Evolutionary conservation across 2,888 invertebrate species (phyloP), one percentile per base, ranked within the genome.

Genomic region (Diaperis boleti): DNA sequence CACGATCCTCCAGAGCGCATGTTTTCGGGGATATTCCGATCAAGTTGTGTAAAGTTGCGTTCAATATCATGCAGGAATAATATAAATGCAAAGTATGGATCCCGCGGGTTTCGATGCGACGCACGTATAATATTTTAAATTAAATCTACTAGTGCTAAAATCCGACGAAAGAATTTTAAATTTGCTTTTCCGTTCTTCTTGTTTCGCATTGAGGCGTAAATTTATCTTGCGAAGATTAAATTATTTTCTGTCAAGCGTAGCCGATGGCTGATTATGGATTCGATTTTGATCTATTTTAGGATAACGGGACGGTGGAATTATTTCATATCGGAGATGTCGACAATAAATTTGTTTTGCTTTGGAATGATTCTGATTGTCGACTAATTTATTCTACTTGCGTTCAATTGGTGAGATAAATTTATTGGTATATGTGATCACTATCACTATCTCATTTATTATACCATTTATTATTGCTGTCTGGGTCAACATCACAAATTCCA

Each of bases 71-170:
- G 37, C 45, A 52, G 56, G 56, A 62, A 56, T 62, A 56, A 62
- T 55, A 62, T 62, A 62, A 62, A 62, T 62, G 62, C 62, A 62
- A 62, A 62, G 45, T 56, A 37, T 55, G 39, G 20, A 50, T 62
- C 62, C 44, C 62, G 39, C 26, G 57, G 56, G 50, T 33, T 42
- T 15, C 26, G 18, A 60, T 41, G 39, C 49, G 59, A 49, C 31
- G 41, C 41, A 60, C 59, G 39, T 41, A 29, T 41, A 29, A 29
- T 41, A 35, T 60, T 45, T 52, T 33, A 60, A 60, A 50, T 60
- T 60, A 60, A 60, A 60, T 60, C 44, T 26, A 11, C 22, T 13
- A 52, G 22, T 20, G 20, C 49, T 52, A 52, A 52, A 45, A 45
- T 45, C 45, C 11, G 26, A 29, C 35, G 35, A 33, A 49, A 18